These are phyloP conservation scores for Planococcus citri DNA, from an alignment of 1,140 invertebrate genomes.

Conservation along the genomic window DNA sequence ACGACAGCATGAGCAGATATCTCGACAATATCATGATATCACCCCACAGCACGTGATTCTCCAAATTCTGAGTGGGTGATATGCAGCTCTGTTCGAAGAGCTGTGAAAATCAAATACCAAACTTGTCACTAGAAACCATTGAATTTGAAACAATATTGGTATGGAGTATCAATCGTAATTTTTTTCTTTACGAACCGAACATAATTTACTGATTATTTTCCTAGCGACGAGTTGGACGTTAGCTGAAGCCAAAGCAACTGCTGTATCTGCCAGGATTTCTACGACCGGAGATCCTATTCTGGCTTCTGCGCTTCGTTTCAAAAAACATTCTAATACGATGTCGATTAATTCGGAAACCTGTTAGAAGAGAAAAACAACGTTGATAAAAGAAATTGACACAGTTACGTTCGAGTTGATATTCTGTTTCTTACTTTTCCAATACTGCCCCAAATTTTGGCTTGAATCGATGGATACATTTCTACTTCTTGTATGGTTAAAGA, in stretches of 20 bases:
- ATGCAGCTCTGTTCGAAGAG: conserved; percentile 91
- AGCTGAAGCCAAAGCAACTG: conserved; percentile 87
- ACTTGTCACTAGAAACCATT: too few species aligned
- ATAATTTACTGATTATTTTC: conserved; percentile 88
- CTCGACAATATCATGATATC: conserved; percentile 91
- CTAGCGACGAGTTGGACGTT: conserved; percentile 92
- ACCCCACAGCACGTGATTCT: conserved; percentile 96
- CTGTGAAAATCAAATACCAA: conserved; percentile 34
- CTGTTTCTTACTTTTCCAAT: conserved; percentile 67
- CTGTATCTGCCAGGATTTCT: conserved; percentile 98
- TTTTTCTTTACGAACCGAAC: conserved; percentile 45
- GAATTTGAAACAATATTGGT: too few species aligned
- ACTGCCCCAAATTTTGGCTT: conserved; percentile 97
- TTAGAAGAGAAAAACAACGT: too few species aligned
- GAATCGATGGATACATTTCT: conserved; percentile 97
- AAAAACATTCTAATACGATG: conserved; percentile 92
- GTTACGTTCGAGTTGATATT: too few species aligned
- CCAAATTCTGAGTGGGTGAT: conserved; percentile 80
- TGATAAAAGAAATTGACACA: too few species aligned
- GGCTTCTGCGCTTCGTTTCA: conserved; percentile 81
- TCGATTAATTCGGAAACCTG: conserved; percentile 86
- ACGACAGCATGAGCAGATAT: conserved; percentile 93
- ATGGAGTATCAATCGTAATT: not conserved
- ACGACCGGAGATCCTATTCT: conserved; percentile 88
- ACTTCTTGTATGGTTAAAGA: conserved; percentile 93